Conservation (phyloP, 2,797 vertebrate genomes). For the Acipenser ruthenus region DNA sequence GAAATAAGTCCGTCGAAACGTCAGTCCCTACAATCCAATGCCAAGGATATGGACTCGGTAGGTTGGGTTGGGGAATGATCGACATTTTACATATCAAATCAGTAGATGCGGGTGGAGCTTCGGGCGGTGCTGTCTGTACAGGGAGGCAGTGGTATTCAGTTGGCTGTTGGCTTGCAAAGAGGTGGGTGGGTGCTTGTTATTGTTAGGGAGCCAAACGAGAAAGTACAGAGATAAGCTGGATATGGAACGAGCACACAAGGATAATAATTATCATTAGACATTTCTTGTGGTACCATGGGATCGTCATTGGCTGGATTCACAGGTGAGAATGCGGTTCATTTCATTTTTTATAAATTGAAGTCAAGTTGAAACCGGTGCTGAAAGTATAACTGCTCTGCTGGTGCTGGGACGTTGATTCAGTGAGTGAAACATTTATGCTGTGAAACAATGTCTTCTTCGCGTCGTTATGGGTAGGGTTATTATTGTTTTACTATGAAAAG, state of each 20-base stretch:
- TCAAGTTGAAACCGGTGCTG: too few species aligned
- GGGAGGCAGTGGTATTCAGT: slow-evolving; percentile 6
- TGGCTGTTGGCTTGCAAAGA: slow-evolving; percentile 9
- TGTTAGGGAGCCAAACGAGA: not conserved
- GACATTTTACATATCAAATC: slow-evolving; percentile 18
- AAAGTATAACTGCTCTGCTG: too few species aligned
- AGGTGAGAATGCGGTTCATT: slow-evolving; percentile 12
- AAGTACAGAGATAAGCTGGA: not conserved
- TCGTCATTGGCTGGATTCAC: slow-evolving; percentile 1
- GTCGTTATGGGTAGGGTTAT: too few species aligned
- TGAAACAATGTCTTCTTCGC: too few species aligned
- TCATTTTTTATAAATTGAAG: too few species aligned
- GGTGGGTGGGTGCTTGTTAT: not conserved
- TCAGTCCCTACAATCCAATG: too few species aligned
- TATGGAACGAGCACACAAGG: not conserved
- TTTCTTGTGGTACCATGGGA: slow-evolving; percentile 6
- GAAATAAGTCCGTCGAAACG: too few species aligned
- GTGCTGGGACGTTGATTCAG: too few species aligned
- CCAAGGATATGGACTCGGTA: too few species aligned
- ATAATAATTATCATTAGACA: not conserved
- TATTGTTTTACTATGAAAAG: too few species aligned
- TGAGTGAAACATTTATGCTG: too few species aligned
- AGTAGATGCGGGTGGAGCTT: slow-evolving; percentile 21
- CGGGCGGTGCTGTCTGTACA: slow-evolving; percentile 13
- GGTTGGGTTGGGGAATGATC: slow-evolving; percentile 10